phyloP scores from a whole-genome alignment of 2,113 vertebrate species.

The Calypte anna region DNA sequence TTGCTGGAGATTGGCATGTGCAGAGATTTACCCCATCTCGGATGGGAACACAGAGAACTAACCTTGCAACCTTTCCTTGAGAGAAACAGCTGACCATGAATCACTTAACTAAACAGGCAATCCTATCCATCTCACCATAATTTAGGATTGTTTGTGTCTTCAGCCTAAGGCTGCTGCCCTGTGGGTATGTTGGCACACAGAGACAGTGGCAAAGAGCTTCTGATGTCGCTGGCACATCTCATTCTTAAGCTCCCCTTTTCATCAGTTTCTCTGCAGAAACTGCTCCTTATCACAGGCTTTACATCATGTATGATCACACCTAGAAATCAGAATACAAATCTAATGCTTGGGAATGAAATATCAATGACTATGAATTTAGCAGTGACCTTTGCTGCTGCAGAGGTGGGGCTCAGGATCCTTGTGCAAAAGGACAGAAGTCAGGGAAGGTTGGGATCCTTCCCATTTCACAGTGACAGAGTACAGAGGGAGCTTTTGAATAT shows the following conservation, averaged over 20 bases:
- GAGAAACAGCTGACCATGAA: background rate
- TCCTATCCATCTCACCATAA: background rate
- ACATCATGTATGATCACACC: background rate
- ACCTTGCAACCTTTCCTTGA: background rate
- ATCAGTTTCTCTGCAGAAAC: background rate
- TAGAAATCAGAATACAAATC: accelerated
- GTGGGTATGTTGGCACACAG: background rate
- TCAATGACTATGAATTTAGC: accelerated
- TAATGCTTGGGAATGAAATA: background rate
- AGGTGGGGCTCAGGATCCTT: background rate
- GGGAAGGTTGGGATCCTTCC: background rate
- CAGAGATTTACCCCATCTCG: constrained; percentile 4
- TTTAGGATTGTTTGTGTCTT: background rate
- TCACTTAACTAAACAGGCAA: background rate
- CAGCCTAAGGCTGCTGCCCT: background rate
- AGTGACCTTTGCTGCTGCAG: background rate
- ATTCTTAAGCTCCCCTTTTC: background rate
- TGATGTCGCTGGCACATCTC: background rate
- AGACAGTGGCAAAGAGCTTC: background rate
- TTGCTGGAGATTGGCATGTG: background rate
- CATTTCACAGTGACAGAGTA: background rate
- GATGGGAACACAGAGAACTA: background rate
- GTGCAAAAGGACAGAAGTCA: background rate
- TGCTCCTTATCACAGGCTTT: background rate
- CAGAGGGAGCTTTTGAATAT: background rate